Conservation (phyloP, 2,113 vertebrate genomes). For the Paraplagusia blochii region DNA sequence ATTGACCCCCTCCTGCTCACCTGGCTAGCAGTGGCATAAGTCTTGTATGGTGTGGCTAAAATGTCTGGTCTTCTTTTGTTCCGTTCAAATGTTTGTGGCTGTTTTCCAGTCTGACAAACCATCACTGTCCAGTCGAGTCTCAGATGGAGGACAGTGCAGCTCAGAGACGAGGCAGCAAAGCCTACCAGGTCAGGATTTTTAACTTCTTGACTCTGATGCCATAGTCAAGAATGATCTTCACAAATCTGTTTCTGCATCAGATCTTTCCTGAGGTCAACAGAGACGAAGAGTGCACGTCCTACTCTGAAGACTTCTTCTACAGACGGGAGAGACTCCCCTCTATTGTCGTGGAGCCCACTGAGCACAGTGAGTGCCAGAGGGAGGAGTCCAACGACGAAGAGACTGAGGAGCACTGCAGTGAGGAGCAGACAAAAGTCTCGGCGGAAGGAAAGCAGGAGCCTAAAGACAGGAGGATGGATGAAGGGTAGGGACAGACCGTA, state of each 20-base stretch:
- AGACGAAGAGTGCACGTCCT: conserved; percentile 29
- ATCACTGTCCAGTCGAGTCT: conserved; percentile 36
- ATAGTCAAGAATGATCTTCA: not conserved
- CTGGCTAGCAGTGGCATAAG: no score
- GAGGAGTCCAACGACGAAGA: conserved; percentile 31
- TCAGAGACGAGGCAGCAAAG: conserved; percentile 52
- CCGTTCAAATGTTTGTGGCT: not conserved
- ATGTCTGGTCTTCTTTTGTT: no score
- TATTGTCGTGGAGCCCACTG: conserved; percentile 74
- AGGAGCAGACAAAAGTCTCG: conserved; percentile 2
- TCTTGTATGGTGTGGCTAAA: no score
- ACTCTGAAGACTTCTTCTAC: conserved; percentile 36
- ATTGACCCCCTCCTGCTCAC: no score
- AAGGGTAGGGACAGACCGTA: conserved; percentile 24
- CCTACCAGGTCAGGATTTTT: conserved; percentile 36
- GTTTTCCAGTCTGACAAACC: conserved; percentile 32
- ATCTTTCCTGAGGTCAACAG: conserved; percentile 66
- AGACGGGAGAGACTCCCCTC: conserved; percentile 72
- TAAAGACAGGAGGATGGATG: conserved; percentile 18
- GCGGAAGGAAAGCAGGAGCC: conserved; percentile 30
- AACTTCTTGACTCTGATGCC: no score
- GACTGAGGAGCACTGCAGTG: conserved; percentile 15
- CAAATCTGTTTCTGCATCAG: conserved; percentile 29
- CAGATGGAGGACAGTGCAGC: conserved; percentile 38
- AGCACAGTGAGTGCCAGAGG: conserved; percentile 50